phyloP scores from a whole-genome alignment of 2,888 invertebrate species.

The Tachina grossa region DNA sequence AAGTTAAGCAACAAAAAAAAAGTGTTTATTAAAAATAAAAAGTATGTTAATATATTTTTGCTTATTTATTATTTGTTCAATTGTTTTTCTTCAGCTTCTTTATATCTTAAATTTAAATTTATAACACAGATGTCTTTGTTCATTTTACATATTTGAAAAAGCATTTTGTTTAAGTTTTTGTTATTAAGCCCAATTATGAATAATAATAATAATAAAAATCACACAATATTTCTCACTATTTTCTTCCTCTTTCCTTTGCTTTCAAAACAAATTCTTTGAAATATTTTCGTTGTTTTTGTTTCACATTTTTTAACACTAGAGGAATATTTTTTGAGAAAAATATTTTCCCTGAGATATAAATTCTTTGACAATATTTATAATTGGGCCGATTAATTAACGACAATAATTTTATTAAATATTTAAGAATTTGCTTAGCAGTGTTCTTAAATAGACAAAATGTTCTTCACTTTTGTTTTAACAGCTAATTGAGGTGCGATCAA shows the following conservation, averaged over 20 bases:
- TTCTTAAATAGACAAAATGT: constrained; percentile 59
- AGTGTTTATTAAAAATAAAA: not conserved
- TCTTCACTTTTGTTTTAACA: constrained; percentile 24
- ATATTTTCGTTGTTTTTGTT: no score
- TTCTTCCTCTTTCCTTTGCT: no score
- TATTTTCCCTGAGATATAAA: no score
- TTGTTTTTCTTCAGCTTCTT: constrained; percentile 45
- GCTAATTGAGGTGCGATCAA: not conserved
- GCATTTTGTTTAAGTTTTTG: constrained; percentile 55
- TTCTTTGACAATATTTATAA: no score
- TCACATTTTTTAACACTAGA: no score
- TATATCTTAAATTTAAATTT: constrained; percentile 61
- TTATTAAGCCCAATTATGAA: constrained; percentile 13
- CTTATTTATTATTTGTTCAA: not conserved
- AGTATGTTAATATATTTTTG: constrained; percentile 19
- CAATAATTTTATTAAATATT: constrained; percentile 19
- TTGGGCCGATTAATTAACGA: no score
- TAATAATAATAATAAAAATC: no score
- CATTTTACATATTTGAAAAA: constrained; percentile 49
- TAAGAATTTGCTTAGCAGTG: constrained; percentile 62
- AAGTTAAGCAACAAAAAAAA: no score
- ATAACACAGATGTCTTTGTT: constrained; percentile 83
- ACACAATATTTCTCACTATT: constrained; percentile 12
- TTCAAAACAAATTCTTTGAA: no score
- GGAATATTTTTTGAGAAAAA: no score